phyloP scores from a whole-genome alignment of 2,797 vertebrate genomes.

The Numenius phaeopus region DNA sequence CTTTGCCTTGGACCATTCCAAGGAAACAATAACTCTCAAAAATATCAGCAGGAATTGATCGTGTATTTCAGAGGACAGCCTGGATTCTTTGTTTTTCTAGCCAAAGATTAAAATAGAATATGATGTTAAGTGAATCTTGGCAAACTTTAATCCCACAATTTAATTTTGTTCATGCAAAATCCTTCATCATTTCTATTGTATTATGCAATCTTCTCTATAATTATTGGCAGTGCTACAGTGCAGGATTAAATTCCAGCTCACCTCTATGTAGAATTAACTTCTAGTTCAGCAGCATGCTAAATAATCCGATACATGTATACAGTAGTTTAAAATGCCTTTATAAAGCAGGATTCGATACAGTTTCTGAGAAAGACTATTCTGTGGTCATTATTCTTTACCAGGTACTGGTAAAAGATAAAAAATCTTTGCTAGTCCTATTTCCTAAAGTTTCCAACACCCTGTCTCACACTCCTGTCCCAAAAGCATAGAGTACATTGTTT shows the following conservation, averaged over 20 bases:
- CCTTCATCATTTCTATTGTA: not conserved
- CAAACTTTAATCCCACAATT: not conserved
- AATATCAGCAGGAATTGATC: no score
- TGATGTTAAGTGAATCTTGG: not conserved
- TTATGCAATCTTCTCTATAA: not conserved
- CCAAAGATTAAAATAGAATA: not conserved
- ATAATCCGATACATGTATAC: rapidly evolving
- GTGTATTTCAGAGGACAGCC: not conserved
- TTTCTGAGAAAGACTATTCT: not conserved
- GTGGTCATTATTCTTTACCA: not conserved
- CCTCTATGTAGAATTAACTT: not conserved
- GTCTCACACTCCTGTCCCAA: not conserved
- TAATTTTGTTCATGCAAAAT: not conserved
- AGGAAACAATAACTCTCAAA: not conserved
- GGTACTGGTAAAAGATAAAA: not conserved
- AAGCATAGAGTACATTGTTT: not conserved
- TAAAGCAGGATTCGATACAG: not conserved
- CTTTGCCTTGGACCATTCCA: not conserved
- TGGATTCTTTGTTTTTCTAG: not conserved
- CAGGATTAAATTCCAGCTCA: not conserved
- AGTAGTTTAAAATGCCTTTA: not conserved
- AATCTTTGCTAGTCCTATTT: not conserved
- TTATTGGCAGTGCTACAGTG: not conserved
- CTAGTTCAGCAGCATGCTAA: not conserved
- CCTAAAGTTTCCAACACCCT: not conserved